Base-by-base conservation (phyloP, 2,113 vertebrate genomes). In the Coptodon rendalli region DNA sequence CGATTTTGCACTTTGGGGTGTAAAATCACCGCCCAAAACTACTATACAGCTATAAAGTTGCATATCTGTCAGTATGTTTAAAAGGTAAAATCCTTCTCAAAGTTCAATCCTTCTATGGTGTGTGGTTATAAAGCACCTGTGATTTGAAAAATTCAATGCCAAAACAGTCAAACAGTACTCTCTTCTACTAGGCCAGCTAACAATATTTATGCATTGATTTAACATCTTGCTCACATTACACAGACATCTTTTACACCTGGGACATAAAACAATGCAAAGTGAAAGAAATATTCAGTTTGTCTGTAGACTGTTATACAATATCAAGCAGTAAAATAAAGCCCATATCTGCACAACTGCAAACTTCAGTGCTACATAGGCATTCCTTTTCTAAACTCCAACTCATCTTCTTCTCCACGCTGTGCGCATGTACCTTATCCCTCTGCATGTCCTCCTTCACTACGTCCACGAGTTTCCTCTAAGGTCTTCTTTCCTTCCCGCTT, bases 221-320 rank as follows among this genome's bases (percentile, higher is more conserved):
- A 71, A 22, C 38, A 71, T 7, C 16, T 17, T 50, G 48, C 13
- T 45, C 45, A 16, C 13, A 14, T 45, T 45, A 45, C 43, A 14
- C 48, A 50, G 7, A 50, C 48, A 9, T 16, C 22, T 45, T 73
- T 73, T 43, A 27, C 7, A 73, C 22, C 24, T 6, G 11, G n/a
- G n/a, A 71, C 66, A 71, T 71, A 43, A 40, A 71, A 71, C 68
- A 73, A 73, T 73, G 22, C 38, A 45, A 45, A 45, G 0, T 73
- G 38, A 43, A 43, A 45, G n/a, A 73, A 73, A 45, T 43, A 9
- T 73, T 16, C 38, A 16, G 36, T 14, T 43, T 71, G 12, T 0
- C 66, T 43, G n/a, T 14, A 71, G n/a, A 43, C 22, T 27, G 66
- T 71, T 43, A 27, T 5, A 0, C 2, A 9, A 4, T 0, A 43